Base-by-base conservation (phyloP, 1,140 invertebrate species). In the Apis mellifera region DNA sequence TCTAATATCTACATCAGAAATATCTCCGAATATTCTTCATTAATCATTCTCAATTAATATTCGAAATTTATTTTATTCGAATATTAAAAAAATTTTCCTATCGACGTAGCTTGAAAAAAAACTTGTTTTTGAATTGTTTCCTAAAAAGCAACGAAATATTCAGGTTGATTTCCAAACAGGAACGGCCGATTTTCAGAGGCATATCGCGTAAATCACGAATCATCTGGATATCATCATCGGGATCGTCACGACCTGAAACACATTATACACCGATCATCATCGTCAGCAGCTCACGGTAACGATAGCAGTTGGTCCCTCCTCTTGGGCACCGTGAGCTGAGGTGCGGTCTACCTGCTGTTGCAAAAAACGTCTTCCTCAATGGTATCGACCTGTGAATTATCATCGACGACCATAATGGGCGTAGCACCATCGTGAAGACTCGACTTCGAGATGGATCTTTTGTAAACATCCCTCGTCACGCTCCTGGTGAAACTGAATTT, bases 401-500 rank as follows among this genome's bases (percentile, higher is more conserved):
- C 95, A 62, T 95, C 95, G 8, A 95, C 93, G 2, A 96, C 95
- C 84, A 96, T 94, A 80, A 96, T 96, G 0, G 96, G 96, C 9
- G 96, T 96, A 21, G 96, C 96, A 0, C 96, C 96, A 88, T 96
- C 96, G 89, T 95, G 95, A 1, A 96, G 90, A 85, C 95, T 96
- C 21, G 95, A 94, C 85, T 95, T 95, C 9, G 95, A 95, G 59
- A 93, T 91, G 9, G 95, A 95, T 68, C 94, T 93, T 85, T 95
- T 95, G 89, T 95, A 96, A 13, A 95, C 94, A 68, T 96, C 96
- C 32, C 95, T 93, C 0, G 96, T 96, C 5, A 96, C 95, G 86
- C 95, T 96, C 82, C 96, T 95, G 1, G 96, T 96, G 82, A 96
- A 96, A 54, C 95, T 96, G 90, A 96, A 96, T 66, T 96, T 95